Conservation (phyloP, 1,140 invertebrate genomes). For the Tetramorium alpestre region DNA sequence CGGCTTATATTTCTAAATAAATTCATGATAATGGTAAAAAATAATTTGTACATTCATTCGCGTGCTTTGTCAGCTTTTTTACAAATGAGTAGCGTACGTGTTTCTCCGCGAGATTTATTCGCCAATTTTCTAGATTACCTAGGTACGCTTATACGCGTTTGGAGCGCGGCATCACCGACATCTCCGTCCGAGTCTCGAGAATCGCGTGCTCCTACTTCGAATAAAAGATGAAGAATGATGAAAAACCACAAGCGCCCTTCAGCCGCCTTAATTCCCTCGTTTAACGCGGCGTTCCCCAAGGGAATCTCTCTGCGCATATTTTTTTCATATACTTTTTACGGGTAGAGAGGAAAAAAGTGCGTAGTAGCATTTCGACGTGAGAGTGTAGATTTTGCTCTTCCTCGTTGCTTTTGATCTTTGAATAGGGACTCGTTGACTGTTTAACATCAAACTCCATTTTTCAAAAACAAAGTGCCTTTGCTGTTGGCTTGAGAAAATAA, state of each 20-base stretch:
- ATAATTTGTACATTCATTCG: neutral
- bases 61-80: neutral
- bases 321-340: slow-evolving; percentile 51
- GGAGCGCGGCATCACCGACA: slow-evolving; percentile 9
- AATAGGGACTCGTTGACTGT: neutral
- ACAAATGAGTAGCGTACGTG: neutral
- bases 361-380: slow-evolving; percentile 13
- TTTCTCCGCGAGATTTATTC: slow-evolving; percentile 22
- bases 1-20: neutral
- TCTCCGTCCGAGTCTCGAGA: neutral
- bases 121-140: slow-evolving; percentile 34
- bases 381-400: neutral
- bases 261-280: slow-evolving; percentile 74
- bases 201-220: slow-evolving; percentile 41
- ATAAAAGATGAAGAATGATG: slow-evolving; percentile 49
- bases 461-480: neutral
- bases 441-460: neutral
- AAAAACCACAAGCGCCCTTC: slow-evolving; percentile 50
- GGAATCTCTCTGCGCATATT: slow-evolving; percentile 72
- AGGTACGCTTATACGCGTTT: slow-evolving; percentile 17
- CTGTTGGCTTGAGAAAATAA: neutral
- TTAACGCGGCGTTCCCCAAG: slow-evolving; percentile 71
- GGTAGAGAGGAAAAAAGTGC: neutral
- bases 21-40: neutral
- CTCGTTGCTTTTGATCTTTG: neutral